Evolutionary conservation across 2,113 vertebrate genomes (phyloP).

Genomic region (Australoheros scitulus): DNA sequence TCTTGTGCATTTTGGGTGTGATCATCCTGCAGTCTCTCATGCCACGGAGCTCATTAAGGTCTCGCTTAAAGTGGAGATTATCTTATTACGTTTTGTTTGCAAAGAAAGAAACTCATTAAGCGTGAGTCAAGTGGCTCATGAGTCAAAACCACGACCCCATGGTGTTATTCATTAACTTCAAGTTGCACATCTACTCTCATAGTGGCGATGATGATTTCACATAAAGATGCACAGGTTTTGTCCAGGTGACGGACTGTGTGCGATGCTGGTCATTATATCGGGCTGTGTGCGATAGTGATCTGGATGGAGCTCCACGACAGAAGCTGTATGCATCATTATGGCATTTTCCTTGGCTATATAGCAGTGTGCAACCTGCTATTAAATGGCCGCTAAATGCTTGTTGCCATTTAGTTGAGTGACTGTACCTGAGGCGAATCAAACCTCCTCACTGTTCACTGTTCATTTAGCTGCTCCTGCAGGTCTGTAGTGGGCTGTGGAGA

Average conservation of each 20-base stretch:
- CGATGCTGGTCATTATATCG: not conserved
- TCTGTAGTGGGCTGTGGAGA: not conserved
- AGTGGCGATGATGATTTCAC: not conserved
- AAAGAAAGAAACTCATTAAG: not conserved
- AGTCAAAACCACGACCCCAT: not conserved
- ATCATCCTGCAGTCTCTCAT: not conserved
- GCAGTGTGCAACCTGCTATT: not conserved
- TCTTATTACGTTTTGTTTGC: not conserved
- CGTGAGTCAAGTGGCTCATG: not conserved
- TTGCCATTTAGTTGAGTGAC: not conserved
- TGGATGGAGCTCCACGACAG: not conserved
- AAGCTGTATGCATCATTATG: not conserved
- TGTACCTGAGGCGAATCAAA: constrained; percentile 33
- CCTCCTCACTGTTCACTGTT: constrained; percentile 29
- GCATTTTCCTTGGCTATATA: not conserved
- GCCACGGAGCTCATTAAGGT: not conserved
- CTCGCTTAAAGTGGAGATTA: not conserved
- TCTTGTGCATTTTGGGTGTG: not conserved
- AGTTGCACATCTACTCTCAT: not conserved
- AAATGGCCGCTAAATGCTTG: constrained; percentile 22
- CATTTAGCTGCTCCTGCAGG: constrained; percentile 22
- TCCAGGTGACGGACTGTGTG: constrained; percentile 1
- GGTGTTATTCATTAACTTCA: not conserved
- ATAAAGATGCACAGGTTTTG: not conserved
- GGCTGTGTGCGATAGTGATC: not conserved